A percentile compares a stretch with the other conserved stretches of the same genome.
Conservation (phyloP, 2,888 invertebrate species). For the Nemotelus pantherinus region DNA sequence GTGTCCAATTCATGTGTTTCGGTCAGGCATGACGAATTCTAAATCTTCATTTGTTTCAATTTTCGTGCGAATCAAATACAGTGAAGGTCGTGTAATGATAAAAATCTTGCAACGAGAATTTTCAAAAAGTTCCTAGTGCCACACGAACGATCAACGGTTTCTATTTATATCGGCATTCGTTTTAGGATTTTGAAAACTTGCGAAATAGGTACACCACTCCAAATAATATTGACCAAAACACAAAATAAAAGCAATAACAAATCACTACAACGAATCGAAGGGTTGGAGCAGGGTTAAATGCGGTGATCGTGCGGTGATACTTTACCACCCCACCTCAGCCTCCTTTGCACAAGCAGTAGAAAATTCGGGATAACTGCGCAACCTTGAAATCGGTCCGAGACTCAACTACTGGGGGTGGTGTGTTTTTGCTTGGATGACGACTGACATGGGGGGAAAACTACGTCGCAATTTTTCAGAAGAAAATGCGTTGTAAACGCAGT, state of each 20-base stretch:
- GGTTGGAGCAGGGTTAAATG: not conserved
- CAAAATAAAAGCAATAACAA: no score
- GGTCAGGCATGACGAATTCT: not conserved
- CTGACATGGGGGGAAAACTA: slow-evolving; percentile 24
- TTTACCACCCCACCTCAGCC: not conserved
- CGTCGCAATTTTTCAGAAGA: slow-evolving; percentile 42
- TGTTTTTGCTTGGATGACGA: slow-evolving; percentile 1
- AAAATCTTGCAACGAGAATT: no score
- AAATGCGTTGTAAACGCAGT: not conserved
- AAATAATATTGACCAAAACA: no score
- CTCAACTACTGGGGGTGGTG: slow-evolving; percentile 22
- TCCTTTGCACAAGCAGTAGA: slow-evolving; percentile 11
- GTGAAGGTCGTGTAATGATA: no score
- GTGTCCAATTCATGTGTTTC: slow-evolving; percentile 33
- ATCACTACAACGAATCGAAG: no score
- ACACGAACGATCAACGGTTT: no score
- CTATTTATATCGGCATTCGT: no score
- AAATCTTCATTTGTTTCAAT: no score
- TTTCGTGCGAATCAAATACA: no score
- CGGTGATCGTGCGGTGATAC: not conserved
- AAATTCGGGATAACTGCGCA: slow-evolving; percentile 41
- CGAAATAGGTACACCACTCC: no score
- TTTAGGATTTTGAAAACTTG: no score
- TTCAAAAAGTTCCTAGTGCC: no score
- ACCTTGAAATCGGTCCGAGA: slow-evolving; percentile 31